phyloP scores from a whole-genome alignment of 2,888 invertebrate genomes.

The Rhamnusium bicolor region DNA sequence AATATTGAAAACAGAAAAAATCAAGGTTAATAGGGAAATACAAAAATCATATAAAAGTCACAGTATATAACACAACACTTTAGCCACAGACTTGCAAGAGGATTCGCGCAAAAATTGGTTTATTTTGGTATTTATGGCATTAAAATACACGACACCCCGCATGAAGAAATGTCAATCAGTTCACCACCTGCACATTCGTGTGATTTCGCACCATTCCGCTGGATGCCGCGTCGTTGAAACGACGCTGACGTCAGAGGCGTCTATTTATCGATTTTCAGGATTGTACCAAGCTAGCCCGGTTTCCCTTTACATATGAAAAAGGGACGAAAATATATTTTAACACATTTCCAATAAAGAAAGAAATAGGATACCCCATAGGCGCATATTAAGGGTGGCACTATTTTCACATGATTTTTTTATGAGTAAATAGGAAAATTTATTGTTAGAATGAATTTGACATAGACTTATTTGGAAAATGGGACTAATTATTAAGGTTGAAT shows the following conservation, averaged over 20 bases:
- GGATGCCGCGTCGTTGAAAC: constrained; percentile 65
- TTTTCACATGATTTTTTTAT: background rate
- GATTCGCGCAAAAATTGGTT: constrained; percentile 38
- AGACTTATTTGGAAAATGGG: too few relatives aligned
- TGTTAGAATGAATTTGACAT: background rate
- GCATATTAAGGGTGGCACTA: background rate
- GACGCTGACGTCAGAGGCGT: constrained; percentile 70
- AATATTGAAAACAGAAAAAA: constrained; percentile 18
- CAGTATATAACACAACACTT: constrained; percentile 13
- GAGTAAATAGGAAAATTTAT: too few relatives aligned
- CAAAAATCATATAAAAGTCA: background rate
- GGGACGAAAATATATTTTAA: constrained; percentile 44
- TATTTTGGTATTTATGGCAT: constrained; percentile 56
- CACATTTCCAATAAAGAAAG: constrained; percentile 52
- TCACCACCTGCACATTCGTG: constrained; percentile 70
- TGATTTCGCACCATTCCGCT: constrained; percentile 65
- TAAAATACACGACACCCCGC: constrained; percentile 64
- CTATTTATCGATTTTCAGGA: constrained; percentile 70
- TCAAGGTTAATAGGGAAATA: background rate
- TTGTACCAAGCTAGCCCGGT: constrained; percentile 63
- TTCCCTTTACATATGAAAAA: constrained; percentile 52
- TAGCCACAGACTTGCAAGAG: background rate
- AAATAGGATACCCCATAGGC: constrained; percentile 35
- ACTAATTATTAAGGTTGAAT: too few relatives aligned
- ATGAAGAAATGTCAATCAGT: constrained; percentile 71